These are phyloP conservation scores for Gibbula magus DNA, from an alignment of 2,888 invertebrate species.

Conservation along the genomic window DNA sequence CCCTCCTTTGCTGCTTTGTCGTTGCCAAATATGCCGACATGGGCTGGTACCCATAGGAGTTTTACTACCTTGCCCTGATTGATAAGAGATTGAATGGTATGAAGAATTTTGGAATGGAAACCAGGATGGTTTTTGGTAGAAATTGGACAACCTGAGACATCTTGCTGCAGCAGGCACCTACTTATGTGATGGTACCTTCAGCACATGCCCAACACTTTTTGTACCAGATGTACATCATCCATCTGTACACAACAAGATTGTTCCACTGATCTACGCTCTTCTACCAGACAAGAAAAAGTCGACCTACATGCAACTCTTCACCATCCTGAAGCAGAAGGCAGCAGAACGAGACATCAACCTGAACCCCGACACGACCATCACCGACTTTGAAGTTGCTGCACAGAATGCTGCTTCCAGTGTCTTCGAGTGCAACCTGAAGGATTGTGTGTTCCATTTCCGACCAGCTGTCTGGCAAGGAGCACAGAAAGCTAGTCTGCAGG, in stretches of 20 bases:
- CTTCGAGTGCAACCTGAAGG: neutral
- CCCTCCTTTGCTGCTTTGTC: no score
- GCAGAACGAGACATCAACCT: neutral
- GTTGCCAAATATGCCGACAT: no score
- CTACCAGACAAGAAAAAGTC: neutral
- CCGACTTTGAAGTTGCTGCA: neutral
- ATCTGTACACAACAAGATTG: no score
- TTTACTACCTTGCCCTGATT: no score
- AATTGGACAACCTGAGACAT: neutral
- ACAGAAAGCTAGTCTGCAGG: no score
- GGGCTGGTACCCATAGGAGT: no score
- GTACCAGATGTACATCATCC: no score
- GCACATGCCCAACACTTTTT: neutral
- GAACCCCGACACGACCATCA: neutral
- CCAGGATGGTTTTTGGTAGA: no score
- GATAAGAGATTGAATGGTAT: no score
- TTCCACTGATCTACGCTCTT: neutral
- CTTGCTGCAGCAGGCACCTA: neutral
- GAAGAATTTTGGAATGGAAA: no score
- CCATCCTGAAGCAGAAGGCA: neutral
- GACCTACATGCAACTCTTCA: neutral
- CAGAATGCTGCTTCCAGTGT: neutral
- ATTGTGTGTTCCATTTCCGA: neutral
- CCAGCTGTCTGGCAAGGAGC: neutral
- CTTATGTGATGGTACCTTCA: neutral